Conservation (phyloP, 2,888 invertebrate species). For the Conus canariensis region DNA sequence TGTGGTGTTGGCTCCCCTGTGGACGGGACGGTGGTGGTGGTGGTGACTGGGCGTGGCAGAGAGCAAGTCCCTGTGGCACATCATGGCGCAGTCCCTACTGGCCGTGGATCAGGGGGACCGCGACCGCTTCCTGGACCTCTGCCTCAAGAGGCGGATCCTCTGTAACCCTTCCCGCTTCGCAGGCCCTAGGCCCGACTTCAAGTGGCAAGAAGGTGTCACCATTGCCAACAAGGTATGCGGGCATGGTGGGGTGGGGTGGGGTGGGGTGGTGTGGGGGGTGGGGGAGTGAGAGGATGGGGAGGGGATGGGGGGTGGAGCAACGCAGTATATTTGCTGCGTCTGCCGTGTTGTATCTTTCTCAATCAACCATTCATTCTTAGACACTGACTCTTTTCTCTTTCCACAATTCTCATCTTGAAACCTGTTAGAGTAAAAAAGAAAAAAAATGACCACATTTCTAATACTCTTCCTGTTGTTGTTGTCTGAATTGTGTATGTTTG, state of each 20-base stretch:
- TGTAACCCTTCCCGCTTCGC: constrained; percentile 13
- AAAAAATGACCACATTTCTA: too few species aligned
- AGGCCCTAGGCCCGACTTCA: neutral
- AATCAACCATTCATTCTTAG: too few species aligned
- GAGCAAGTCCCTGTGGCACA: constrained; percentile 42
- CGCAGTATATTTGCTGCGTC: too few species aligned
- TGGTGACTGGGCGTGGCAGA: constrained; percentile 1
- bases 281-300: neutral
- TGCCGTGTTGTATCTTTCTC: too few species aligned
- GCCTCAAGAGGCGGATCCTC: neutral
- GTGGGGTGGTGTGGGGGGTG: neutral
- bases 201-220: neutral
- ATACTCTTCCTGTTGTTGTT: too few species aligned
- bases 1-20: too few species aligned
- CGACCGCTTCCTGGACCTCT: constrained; percentile 36
- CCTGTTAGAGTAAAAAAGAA: too few species aligned
- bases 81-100: constrained; percentile 40
- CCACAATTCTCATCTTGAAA: too few species aligned
- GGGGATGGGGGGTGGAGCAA: too few species aligned
- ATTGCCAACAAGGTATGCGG: neutral
- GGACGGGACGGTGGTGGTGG: too few species aligned
- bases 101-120: constrained; percentile 31
- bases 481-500: too few species aligned
- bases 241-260: neutral
- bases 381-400: too few species aligned